These are phyloP conservation scores for Sitophilus oryzae DNA, from an alignment of 1,140 invertebrate species.

Conservation along the genomic window DNA sequence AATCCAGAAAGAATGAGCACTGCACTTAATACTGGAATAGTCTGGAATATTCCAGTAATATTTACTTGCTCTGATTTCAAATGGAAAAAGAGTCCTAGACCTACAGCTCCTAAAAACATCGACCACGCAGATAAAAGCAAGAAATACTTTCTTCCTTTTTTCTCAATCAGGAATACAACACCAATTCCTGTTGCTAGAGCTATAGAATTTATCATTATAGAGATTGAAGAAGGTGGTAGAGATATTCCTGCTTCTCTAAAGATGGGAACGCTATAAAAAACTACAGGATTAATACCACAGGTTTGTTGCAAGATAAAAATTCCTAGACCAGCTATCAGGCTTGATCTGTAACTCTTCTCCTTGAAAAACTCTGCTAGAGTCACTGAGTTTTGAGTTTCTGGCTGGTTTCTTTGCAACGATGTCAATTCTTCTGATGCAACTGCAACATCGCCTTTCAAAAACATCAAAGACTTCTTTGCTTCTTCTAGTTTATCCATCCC, in stretches of 20 bases:
- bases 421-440: conserved; percentile 48
- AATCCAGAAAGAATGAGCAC: conserved; percentile 51
- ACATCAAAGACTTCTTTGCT: conserved; percentile 51
- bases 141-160: conserved; percentile 67
- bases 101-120: conserved; percentile 61
- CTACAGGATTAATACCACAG: conserved; percentile 77
- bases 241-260: conserved; percentile 69
- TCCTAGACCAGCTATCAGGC: conserved; percentile 65
- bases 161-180: conserved; percentile 69
- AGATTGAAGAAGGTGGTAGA: conserved; percentile 56
- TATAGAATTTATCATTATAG: conserved; percentile 73
- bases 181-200: conserved; percentile 67
- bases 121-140: conserved; percentile 63
- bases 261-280: conserved; percentile 77
- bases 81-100: conserved; percentile 64
- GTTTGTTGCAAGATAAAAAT: conserved; percentile 81
- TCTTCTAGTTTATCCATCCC: conserved; percentile 49
- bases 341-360: conserved; percentile 55
- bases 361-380: conserved; percentile 54
- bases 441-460: conserved; percentile 55
- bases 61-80: conserved; percentile 48
- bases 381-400: conserved; percentile 53
- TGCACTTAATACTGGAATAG: conserved; percentile 48
- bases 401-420: conserved; percentile 46
- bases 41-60: conserved; percentile 53